Conservation (phyloP, 2,888 invertebrate species). For the Drosophila antonietae region DNA sequence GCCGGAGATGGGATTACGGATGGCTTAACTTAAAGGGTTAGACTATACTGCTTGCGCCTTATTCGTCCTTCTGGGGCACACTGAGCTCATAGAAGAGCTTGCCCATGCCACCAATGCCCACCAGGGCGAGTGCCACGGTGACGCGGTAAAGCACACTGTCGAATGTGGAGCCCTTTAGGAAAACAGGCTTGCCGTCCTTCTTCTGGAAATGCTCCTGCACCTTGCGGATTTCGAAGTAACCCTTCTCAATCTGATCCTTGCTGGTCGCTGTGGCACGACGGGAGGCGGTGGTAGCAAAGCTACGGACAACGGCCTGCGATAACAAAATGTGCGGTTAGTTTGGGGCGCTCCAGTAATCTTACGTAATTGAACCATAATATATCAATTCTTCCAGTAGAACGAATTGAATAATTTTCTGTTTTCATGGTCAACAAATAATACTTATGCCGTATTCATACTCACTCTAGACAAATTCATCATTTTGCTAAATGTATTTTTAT, state of each 20-base stretch:
- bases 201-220: constrained; percentile 83
- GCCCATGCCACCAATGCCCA: constrained; percentile 83
- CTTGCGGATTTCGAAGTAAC: constrained; percentile 78
- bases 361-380: constrained; percentile 69
- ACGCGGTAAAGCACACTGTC: constrained; percentile 85
- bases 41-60: constrained; percentile 43
- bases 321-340: constrained; percentile 64
- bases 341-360: constrained; percentile 58
- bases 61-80: constrained; percentile 71
- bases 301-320: constrained; percentile 81
- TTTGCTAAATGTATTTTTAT: constrained; percentile 52
- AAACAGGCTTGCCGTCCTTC: constrained; percentile 85
- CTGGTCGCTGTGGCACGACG: constrained; percentile 61
- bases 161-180: constrained; percentile 85
- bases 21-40: constrained; percentile 54
- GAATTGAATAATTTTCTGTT: background rate
- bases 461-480: constrained; percentile 83
- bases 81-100: constrained; percentile 82
- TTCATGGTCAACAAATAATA: background rate
- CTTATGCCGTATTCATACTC: constrained; percentile 41
- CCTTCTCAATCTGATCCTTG: constrained; percentile 78
- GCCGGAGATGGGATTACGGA: constrained; percentile 45
- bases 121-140: constrained; percentile 83
- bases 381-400: constrained; percentile 11
- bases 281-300: constrained; percentile 74